Conservation (phyloP, 2,113 vertebrate genomes). For the Chauna torquata region DNA sequence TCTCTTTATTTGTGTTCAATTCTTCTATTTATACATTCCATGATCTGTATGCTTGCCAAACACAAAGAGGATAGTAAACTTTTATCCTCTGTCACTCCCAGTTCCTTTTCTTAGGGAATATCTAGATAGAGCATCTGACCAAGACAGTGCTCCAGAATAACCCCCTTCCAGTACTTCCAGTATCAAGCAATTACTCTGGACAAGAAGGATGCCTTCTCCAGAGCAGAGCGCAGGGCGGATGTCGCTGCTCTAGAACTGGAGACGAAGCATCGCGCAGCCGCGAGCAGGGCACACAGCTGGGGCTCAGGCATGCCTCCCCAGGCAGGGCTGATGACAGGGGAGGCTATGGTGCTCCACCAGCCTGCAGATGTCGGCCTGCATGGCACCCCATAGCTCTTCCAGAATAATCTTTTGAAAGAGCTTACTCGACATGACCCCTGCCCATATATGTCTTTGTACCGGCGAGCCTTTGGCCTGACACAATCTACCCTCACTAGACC, state of each 20-base stretch:
- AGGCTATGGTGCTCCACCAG: neutral
- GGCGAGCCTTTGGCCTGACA: neutral
- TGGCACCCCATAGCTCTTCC: neutral
- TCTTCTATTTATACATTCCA: conserved; percentile 60
- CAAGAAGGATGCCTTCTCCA: neutral
- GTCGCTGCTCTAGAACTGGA: neutral
- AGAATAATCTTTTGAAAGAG: neutral
- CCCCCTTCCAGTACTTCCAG: neutral
- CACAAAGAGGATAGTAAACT: conserved; percentile 26
- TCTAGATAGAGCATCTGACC: neutral
- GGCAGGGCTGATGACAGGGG: neutral
- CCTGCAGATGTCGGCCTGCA: neutral
- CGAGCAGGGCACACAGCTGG: no score
- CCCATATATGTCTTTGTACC: neutral
- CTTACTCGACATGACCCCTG: neutral
- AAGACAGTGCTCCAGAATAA: neutral
- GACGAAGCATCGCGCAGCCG: neutral
- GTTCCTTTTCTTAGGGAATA: neutral
- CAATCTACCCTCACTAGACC: neutral
- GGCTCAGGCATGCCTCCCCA: no score
- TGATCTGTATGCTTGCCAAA: conserved; percentile 50
- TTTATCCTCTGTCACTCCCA: conserved; percentile 34
- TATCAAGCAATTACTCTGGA: neutral
- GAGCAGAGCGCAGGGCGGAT: neutral
- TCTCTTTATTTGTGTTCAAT: conserved; percentile 30